Base-by-base conservation (phyloP, 2,888 invertebrate genomes). In the Resseliella maxima region DNA sequence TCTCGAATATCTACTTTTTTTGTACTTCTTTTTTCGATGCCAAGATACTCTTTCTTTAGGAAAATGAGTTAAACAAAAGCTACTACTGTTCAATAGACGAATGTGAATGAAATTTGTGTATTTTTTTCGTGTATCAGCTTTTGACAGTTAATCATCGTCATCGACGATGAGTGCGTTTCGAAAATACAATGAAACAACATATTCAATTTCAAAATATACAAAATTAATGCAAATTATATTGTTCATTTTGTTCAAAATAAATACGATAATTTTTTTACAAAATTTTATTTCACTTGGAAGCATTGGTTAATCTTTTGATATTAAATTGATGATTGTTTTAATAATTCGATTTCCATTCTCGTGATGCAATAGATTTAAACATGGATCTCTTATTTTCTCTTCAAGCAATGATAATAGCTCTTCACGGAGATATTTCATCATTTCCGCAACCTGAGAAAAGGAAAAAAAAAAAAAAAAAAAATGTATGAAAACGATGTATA, bases 331-430 rank as follows among this genome's bases (percentile, higher is more conserved):
- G 88, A 96, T 96, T 18, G 95, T 95, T 87, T 94, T 92, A 88
- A 96, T 96, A 87, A 96, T 95, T 89, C 93, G 93, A 88, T 94
- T 94, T 31, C 96, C 95, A 89, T 94, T 94, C 86, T 94, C 94
- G 89, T 95, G 94, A 89, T 95, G 94, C 85, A 94, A 89, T 72
- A 96, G 90, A 91, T 96, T 95, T 85, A 96, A 91, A 87, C 94
- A 92, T 0, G 97, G 97, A 90, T 96, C 95, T 88, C 94, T 94
- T 88, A 97, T 97, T 92, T 97, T 97, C 89, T 95, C 94, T 90
- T 96, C 95, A 87, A 97, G 91, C 87, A 97, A 92, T 89, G 94
- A 94, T 87, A 95, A 93, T 41, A 97, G 90, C 89, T 97, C 96
- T 12, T 92, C 92, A 88, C 96, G 92, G 88, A 97, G 94, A 86